Conservation (phyloP, 2,797 vertebrate genomes). For the Lophius americanus region DNA sequence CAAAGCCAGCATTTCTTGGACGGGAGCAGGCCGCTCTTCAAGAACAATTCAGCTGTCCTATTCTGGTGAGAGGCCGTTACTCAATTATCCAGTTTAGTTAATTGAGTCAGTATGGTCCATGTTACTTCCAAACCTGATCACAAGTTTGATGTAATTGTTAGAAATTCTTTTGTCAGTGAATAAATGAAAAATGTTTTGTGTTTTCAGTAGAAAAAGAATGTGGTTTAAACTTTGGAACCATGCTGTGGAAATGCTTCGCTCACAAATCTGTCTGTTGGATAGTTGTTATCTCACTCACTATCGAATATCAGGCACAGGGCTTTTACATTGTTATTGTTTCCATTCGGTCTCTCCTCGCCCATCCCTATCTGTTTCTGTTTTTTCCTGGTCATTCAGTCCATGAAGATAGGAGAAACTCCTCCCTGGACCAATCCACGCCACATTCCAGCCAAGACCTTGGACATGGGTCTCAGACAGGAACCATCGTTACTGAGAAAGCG, state of each 20-base stretch:
- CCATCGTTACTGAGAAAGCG: conserved; percentile 32
- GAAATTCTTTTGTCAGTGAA: conserved; percentile 14
- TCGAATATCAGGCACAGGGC: conserved; percentile 16
- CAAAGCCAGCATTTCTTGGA: conserved; percentile 66
- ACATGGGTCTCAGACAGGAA: conserved; percentile 42
- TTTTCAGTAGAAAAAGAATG: conserved; percentile 4
- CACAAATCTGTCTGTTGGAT: conserved; percentile 44
- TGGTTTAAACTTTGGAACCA: conserved; percentile 12
- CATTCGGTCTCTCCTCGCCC: conserved; percentile 41
- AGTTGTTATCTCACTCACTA: conserved; percentile 42
- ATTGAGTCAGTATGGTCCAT: conserved; percentile 14
- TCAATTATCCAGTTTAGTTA: conserved; percentile 23
- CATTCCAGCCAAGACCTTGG: conserved; percentile 26
- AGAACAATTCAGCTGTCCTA: conserved; percentile 61
- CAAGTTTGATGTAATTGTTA: conserved; percentile 17
- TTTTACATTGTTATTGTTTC: conserved; percentile 57
- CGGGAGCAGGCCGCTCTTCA: conserved; percentile 23
- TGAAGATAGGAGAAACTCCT: conserved; percentile 70
- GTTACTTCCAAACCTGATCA: conserved; percentile 34
- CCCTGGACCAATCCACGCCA: conserved; percentile 36
- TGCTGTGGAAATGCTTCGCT: conserved; percentile 35
- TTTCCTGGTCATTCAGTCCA: conserved; percentile 70
- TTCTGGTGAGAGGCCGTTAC: conserved; percentile 57
- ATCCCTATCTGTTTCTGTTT: conserved; percentile 49
- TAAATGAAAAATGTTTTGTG: background rate